Percentiles rank a stretch among this genome's conserved stretches.
phyloP scores from a whole-genome alignment of 1,140 invertebrate species.

The Tetramorium simillimum region DNA sequence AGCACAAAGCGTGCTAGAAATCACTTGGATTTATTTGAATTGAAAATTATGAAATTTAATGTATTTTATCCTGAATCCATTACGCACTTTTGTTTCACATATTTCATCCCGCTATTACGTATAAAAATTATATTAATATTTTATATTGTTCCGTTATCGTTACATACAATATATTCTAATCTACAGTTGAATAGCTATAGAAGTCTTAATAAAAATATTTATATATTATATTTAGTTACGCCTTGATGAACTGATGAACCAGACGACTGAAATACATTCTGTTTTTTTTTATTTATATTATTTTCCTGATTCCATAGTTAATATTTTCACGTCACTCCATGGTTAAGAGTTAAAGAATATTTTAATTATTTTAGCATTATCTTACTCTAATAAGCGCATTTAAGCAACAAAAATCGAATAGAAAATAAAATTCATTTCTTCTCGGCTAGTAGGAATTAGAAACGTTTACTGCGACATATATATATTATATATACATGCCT shows the following conservation, averaged over 20 bases:
- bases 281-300: not conserved
- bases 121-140: not conserved
- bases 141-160: not conserved
- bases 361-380: constrained; percentile 15
- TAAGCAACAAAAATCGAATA: not conserved
- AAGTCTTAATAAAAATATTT: not conserved
- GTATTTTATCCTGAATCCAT: not conserved
- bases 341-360: constrained; percentile 30
- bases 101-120: not conserved
- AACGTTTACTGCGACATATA: not conserved
- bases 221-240: not conserved
- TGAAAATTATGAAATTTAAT: not conserved
- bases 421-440: not conserved
- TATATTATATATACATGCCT: not conserved
- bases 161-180: not conserved
- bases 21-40: not conserved
- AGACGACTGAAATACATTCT: not conserved
- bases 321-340: not conserved
- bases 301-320: not conserved
- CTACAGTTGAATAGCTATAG: constrained; percentile 1
- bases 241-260: not conserved
- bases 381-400: not conserved
- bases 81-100: not conserved
- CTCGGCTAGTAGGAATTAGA: not conserved
- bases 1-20: not conserved